Percentiles rank a stretch among this genome's conserved stretches.
phyloP scores from a whole-genome alignment of 1,140 invertebrate species.

The Spodoptera frugiperda region DNA sequence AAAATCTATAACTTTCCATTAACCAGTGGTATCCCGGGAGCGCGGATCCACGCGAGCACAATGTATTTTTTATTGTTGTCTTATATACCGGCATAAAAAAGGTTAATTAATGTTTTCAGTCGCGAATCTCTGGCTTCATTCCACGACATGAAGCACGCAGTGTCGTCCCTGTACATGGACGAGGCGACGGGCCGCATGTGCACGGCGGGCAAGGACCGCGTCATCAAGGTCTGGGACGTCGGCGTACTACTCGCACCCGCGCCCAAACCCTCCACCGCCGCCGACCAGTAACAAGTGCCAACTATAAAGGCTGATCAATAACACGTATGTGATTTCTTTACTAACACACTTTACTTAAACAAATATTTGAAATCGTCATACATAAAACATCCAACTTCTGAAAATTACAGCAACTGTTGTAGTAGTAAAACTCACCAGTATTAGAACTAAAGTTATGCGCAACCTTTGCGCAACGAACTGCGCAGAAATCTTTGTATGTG shows the following conservation, averaged over 20 bases:
- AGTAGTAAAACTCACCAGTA: too few species aligned
- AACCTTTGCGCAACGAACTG: too few species aligned
- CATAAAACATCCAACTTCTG: too few species aligned
- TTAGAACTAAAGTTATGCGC: too few species aligned
- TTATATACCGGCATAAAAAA: too few species aligned
- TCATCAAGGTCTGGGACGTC: constrained; percentile 95
- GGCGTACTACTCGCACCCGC: constrained; percentile 87
- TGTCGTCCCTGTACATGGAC: constrained; percentile 96
- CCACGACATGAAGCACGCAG: constrained; percentile 97
- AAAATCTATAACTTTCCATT: too few species aligned
- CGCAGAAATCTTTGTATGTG: background rate
- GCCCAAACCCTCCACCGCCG: constrained; percentile 67
- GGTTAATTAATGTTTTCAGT: constrained; percentile 87
- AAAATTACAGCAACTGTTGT: too few species aligned
- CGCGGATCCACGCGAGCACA: too few species aligned
- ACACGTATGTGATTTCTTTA: constrained; percentile 8
- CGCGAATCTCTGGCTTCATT: constrained; percentile 96
- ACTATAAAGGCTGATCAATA: background rate
- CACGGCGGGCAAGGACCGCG: constrained; percentile 96
- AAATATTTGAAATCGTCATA: background rate
- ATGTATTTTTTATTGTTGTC: too few species aligned
- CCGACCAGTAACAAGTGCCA: constrained; percentile 12
- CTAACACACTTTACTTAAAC: background rate
- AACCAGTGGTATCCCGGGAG: too few species aligned
- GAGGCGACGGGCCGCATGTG: constrained; percentile 93